Evolutionary conservation across 2,113 vertebrate genomes (phyloP).

Genomic region (Beaufortia kweichowensis): DNA sequence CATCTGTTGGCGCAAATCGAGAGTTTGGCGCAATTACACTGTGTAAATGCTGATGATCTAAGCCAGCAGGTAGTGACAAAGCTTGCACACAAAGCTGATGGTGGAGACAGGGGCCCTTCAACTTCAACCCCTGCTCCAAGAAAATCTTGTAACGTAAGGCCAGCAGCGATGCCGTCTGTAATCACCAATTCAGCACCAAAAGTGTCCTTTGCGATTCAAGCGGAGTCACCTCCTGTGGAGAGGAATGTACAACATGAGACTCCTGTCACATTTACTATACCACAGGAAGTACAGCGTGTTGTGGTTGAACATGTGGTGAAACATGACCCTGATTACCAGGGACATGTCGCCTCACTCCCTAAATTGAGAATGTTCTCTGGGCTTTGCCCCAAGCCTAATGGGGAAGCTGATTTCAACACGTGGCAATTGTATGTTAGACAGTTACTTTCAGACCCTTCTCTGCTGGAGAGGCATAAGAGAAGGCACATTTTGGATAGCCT

Average conservation of each 20-base stretch:
- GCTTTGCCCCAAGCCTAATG: background rate
- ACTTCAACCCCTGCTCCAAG: background rate
- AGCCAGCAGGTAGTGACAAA: background rate
- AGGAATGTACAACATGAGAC: background rate
- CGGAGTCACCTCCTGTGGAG: background rate
- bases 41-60: background rate
- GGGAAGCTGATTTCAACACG: background rate
- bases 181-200: background rate
- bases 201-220: background rate
- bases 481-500: too few relatives aligned
- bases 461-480: slow-evolving; percentile 11
- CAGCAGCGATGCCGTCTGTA: background rate
- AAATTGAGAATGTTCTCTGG: slow-evolving; percentile 20
- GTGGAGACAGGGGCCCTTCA: background rate
- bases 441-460: background rate
- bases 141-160: background rate
- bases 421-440: background rate
- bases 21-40: background rate
- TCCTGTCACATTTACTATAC: background rate
- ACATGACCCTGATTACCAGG: background rate
- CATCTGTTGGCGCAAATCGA: slow-evolving; percentile 2
- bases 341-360: background rate
- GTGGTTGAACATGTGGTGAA: slow-evolving; percentile 8
- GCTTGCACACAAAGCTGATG: background rate
- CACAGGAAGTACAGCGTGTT: background rate